Evolutionary conservation across 2,113 vertebrate genomes (phyloP).

Genomic region (Mionectes macconnelli): DNA sequence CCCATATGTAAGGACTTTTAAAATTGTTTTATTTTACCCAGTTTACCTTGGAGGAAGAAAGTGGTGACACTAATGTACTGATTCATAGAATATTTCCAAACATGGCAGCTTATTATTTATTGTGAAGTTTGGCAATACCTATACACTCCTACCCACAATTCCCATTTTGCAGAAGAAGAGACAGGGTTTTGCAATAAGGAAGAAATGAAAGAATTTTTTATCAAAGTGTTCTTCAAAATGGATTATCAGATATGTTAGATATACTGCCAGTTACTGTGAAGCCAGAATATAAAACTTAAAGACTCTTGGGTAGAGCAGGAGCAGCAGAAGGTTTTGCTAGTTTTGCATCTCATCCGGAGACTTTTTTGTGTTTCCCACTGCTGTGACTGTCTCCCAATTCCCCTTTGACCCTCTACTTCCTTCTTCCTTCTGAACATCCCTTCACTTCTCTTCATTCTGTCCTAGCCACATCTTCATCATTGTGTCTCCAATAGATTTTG

Average conservation of each 20-base stretch:
- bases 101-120: neutral
- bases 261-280: neutral
- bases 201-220: neutral
- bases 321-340: neutral
- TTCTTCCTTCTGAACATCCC: neutral
- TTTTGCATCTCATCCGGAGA: neutral
- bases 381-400: neutral
- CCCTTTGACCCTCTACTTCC: neutral
- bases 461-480: neutral
- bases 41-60: neutral
- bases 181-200: neutral
- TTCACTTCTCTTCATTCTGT: neutral
- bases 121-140: neutral
- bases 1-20: neutral
- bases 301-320: neutral
- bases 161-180: neutral
- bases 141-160: neutral
- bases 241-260: neutral
- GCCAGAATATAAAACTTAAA: neutral
- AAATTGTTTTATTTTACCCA: neutral
- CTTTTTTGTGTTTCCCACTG: rapidly evolving
- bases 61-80: neutral
- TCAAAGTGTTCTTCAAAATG: neutral
- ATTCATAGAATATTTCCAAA: neutral
- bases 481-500: neutral